Evolutionary conservation across 2,113 vertebrate species (phyloP), one percentile per base, ranked within the genome.

Genomic region (Lynx canadensis): DNA sequence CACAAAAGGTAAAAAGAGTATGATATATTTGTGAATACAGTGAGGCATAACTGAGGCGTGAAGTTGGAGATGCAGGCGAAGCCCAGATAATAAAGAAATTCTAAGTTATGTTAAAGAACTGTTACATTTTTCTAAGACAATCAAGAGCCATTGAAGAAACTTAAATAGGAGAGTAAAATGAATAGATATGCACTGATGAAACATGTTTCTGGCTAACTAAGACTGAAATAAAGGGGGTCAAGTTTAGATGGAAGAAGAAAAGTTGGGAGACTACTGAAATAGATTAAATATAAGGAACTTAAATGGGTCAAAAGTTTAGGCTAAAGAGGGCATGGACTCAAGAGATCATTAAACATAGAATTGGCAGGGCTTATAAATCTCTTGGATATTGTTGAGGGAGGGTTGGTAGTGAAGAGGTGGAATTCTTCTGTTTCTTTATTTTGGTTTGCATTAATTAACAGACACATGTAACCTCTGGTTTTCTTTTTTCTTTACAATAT

Each of bases 231-330:
- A 82, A 85, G 4, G 36, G 48, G 4, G 8, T 83, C 94, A 83
- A 69, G 19, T 7, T 71, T 91, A 84, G 57, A 80, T 8, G 23
- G 48, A 79, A 91, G 52, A 91, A 81, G 41, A 29, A 50, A 71
- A 95, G 27, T 92, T 87, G 71, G 7, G 36, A 52, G 31, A 96
- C 38, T 50, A 63, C 45, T 95, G 41, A 92, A 85, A 87, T 63
- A 89, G 18, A 76, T 89, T 85, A 82, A 94, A 71, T 81, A 55
- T 31, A 81, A 63, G 73, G 23, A 13, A 73, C 13, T 76, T 94
- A 76, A 87, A 45, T 68, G 14, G 81, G 21, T 96, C 66, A 74
- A 38, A 86, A 86, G 38, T 73, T 80, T 91, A 88, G 33, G 27
- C 48, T 83, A 88, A 41, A 94, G 36, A 92, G 7, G 29, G 0